These are phyloP conservation scores for Neoitamus cyanurus DNA, from an alignment of 2,888 invertebrate genomes.

Conservation along the genomic window DNA sequence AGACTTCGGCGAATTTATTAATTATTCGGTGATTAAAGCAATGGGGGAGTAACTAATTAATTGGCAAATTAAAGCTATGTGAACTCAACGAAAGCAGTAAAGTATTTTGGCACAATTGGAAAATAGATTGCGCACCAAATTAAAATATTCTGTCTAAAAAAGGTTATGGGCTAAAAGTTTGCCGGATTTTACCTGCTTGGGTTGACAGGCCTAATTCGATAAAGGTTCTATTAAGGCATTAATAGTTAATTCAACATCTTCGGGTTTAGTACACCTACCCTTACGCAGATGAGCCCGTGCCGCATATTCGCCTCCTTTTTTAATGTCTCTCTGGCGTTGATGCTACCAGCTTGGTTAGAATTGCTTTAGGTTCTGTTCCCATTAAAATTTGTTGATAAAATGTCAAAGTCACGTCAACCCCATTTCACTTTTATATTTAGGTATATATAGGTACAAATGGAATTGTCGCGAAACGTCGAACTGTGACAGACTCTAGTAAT, in stretches of 20 bases:
- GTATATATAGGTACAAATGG: conserved; percentile 12
- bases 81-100: background rate
- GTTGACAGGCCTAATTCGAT: background rate
- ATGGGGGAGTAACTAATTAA: background rate
- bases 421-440: conserved; percentile 22
- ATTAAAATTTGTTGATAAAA: conserved; percentile 13
- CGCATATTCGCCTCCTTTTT: background rate
- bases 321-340: background rate
- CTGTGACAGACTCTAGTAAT: background rate
- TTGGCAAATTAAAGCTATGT: background rate
- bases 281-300: background rate
- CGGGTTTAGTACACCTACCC: background rate
- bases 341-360: background rate
- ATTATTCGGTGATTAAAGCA: background rate
- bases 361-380: background rate
- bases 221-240: background rate
- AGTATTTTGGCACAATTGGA: background rate
- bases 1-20: background rate
- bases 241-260: conserved; percentile 8
- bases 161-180: background rate
- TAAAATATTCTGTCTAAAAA: background rate
- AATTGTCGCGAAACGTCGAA: conserved; percentile 45
- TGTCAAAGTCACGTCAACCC: conserved; percentile 8
- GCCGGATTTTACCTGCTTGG: background rate
- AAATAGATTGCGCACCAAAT: background rate